Conservation (phyloP, 1,140 invertebrate genomes). For the Maniola jurtina region DNA sequence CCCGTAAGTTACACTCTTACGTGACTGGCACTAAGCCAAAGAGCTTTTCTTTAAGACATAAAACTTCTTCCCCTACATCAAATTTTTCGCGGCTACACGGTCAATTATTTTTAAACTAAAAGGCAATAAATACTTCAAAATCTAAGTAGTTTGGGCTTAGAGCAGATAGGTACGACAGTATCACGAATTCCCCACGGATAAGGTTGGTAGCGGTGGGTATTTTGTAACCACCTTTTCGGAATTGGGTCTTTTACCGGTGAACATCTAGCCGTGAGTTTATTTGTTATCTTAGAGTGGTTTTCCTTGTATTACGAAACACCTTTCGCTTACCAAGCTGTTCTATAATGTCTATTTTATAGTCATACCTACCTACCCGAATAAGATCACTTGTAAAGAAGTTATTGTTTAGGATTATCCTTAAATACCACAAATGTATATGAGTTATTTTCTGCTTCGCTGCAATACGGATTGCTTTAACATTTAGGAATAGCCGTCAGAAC, state of each 20-base stretch:
- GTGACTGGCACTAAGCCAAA: no score
- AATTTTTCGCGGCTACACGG: no score
- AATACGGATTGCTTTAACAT: no score
- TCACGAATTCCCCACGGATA: background rate
- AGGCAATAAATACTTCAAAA: no score
- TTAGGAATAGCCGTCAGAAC: no score
- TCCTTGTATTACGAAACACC: background rate
- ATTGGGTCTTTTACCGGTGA: background rate
- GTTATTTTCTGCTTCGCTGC: no score
- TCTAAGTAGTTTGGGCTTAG: no score
- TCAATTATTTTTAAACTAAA: no score
- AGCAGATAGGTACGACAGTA: background rate
- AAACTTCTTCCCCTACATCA: no score
- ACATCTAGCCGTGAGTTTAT: background rate
- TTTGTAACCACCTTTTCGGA: background rate
- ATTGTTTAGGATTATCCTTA: constrained; percentile 3
- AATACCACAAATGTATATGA: background rate
- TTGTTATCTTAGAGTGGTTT: background rate
- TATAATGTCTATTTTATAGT: background rate
- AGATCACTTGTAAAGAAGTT: background rate
- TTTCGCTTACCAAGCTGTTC: background rate
- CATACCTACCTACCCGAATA: background rate
- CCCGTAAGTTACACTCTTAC: no score
- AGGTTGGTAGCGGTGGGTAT: no score
- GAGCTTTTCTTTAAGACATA: no score